A percentile compares a stretch with the other conserved stretches of the same genome.
These are phyloP conservation scores for Helogale parvula DNA, from an alignment of 2,113 vertebrate species.

Conservation along the genomic window DNA sequence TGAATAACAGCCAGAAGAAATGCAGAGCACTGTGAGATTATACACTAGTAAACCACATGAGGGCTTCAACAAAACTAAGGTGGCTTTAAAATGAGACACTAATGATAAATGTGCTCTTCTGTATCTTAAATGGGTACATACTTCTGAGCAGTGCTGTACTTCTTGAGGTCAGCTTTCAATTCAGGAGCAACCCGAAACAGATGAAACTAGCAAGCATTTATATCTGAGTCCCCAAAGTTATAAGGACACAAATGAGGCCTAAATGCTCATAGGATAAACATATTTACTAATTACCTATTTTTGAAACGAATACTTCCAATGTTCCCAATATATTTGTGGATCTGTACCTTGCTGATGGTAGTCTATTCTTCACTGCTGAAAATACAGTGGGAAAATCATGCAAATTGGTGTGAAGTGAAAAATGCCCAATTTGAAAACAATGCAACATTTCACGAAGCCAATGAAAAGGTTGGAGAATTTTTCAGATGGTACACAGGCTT, in stretches of 20 bases:
- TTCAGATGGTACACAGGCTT: background rate
- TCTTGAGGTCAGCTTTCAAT: background rate
- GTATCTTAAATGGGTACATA: background rate
- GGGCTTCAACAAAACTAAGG: background rate
- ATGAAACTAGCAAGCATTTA: background rate
- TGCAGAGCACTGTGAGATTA: background rate
- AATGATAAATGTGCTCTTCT: background rate
- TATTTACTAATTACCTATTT: background rate
- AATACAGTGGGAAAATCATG: background rate
- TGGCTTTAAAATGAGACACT: background rate
- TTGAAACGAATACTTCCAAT: background rate
- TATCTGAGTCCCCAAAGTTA: background rate
- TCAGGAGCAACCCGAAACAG: background rate
- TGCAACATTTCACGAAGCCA: background rate
- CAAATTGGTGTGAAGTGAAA: background rate
- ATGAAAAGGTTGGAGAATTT: background rate
- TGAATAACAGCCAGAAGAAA: background rate
- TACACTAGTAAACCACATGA: background rate
- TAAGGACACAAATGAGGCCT: background rate
- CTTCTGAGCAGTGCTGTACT: background rate
- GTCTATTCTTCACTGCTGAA: background rate
- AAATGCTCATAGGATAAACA: background rate
- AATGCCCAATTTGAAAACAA: background rate
- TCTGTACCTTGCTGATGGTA: background rate
- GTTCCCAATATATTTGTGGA: background rate